Conservation (phyloP, 2,797 vertebrate species). For the Semaprochilodus insignis region DNA sequence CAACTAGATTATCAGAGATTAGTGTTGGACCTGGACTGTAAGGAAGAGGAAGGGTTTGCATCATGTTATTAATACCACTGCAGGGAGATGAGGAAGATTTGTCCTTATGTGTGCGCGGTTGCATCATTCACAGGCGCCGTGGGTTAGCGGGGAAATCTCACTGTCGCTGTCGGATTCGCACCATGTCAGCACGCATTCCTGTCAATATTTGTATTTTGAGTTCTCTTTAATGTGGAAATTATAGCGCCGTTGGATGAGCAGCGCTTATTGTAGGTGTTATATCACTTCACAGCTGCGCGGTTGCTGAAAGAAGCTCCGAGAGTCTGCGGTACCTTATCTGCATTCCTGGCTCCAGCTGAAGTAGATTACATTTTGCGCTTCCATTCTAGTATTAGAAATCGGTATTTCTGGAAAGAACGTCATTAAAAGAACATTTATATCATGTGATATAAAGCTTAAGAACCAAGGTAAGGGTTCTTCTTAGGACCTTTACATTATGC, state of each 20-base stretch:
- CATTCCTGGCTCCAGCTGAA: neutral
- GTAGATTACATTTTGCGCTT: neutral
- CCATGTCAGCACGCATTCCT: conserved; percentile 21
- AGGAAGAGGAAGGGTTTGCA: conserved; percentile 44
- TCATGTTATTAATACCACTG: conserved; percentile 47
- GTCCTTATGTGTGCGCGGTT: conserved; percentile 39
- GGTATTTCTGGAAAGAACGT: neutral
- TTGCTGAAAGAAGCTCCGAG: neutral
- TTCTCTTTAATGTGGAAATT: neutral
- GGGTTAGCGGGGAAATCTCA: conserved; percentile 10
- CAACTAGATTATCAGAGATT: conserved; percentile 25
- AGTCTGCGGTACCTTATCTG: neutral
- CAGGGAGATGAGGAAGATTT: conserved; percentile 23
- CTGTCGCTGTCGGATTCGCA: conserved; percentile 17
- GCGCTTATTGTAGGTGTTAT: neutral
- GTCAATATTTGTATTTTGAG: conserved; percentile 24
- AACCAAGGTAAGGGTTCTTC: too few species aligned
- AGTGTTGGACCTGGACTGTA: neutral
- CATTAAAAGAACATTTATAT: too few species aligned
- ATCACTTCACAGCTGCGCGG: neutral
- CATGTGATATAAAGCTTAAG: too few species aligned
- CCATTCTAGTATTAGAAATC: neutral
- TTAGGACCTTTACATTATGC: too few species aligned
- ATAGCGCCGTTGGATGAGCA: conserved; percentile 1
- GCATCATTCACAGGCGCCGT: conserved; percentile 35